These are phyloP conservation scores for Pogonocichla stellata DNA, from an alignment of 2,113 vertebrate species.

Conservation along the genomic window DNA sequence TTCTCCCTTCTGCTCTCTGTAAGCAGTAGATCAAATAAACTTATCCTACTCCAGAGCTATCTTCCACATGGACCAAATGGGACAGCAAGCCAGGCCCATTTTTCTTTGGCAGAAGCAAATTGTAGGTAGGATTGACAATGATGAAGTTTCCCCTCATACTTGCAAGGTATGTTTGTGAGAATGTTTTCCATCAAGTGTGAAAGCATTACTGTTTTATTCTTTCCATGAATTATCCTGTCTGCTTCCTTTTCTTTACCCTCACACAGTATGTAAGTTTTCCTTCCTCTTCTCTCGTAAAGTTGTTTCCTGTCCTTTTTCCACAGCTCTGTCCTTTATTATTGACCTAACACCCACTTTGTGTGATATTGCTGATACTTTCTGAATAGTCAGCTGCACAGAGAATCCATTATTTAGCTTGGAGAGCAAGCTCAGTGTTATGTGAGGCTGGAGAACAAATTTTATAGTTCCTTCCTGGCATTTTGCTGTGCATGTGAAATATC, in stretches of 20 bases:
- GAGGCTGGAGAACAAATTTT: not conserved
- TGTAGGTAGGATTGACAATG: not conserved
- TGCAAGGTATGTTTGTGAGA: not conserved
- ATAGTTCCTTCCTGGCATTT: conserved; percentile 17
- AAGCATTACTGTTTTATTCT: not conserved
- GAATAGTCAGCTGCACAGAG: not conserved
- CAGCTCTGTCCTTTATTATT: not conserved
- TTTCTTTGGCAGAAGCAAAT: not conserved
- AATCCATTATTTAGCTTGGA: conserved; percentile 11
- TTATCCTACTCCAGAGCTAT: not conserved
- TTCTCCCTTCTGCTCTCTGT: not conserved
- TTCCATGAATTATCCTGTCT: conserved; percentile 20
- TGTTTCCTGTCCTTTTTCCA: conserved; percentile 1
- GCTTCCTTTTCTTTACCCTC: conserved; percentile 7
- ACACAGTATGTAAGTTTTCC: not conserved
- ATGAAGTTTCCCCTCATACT: not conserved
- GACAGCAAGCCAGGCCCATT: not conserved
- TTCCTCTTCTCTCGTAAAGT: not conserved
- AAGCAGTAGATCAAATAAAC: not conserved
- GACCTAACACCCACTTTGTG: not conserved
- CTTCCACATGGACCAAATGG: not conserved
- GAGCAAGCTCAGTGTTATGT: not conserved
- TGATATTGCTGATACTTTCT: not conserved
- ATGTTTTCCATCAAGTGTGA: not conserved
- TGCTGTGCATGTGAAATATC: not conserved